phyloP scores from a whole-genome alignment of 2,113 vertebrate species.

The Phainopepla nitens region DNA sequence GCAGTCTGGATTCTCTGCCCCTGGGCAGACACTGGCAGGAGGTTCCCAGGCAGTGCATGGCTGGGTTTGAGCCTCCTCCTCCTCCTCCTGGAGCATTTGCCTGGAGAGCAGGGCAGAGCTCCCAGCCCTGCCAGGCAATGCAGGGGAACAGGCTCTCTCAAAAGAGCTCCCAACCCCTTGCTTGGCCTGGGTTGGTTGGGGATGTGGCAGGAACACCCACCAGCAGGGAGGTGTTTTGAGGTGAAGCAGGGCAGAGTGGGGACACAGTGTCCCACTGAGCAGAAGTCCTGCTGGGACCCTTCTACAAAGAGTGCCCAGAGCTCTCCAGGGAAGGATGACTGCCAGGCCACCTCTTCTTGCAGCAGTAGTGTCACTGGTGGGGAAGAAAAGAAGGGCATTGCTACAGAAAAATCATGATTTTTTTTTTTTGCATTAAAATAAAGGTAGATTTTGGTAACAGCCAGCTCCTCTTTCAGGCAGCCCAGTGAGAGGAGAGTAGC shows the following conservation, averaged over 20 bases:
- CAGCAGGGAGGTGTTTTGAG: background rate
- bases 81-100: background rate
- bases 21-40: background rate
- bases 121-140: background rate
- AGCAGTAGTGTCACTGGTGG: background rate
- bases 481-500: background rate
- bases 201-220: rapidly evolving
- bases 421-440: background rate
- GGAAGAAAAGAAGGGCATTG: background rate
- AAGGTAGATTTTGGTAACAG: background rate
- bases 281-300: background rate
- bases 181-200: background rate
- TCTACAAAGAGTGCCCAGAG: background rate
- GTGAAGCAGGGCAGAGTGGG: background rate
- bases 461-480: background rate
- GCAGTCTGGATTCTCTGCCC: background rate
- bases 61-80: background rate
- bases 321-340: background rate
- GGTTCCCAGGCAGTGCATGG: background rate
- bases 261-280: background rate
- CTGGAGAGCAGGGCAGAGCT: background rate
- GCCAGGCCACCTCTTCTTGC: background rate
- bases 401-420: background rate
- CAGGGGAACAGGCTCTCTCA: background rate
- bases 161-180: background rate